Base-by-base conservation (phyloP, 2,797 vertebrate species). In the Amblyopsis hoosieri region DNA sequence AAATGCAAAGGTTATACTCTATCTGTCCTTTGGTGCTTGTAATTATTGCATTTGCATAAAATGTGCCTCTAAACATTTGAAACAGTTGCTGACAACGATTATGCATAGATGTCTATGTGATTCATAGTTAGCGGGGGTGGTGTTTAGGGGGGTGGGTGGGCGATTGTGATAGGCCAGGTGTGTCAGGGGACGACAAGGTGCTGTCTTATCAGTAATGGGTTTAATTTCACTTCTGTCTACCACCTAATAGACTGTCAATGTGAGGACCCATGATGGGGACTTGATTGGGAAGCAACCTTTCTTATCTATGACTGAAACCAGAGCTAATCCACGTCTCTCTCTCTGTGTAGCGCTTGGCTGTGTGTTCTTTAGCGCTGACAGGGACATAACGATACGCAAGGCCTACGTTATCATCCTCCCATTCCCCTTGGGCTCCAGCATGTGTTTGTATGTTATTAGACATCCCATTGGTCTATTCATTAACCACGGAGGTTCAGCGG, bases 41-140 rank as follows among this genome's bases (percentile, higher is more conserved):
- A 91, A 88, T 90, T 87, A 77, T 83, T 69, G 42, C 65, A 89
- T 92, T 91, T 90, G 83, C 84, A 86, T 86, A 72, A 49, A 47
- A 71, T 67, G 78, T 73, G 71, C 74, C 60, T 68, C 52, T 49
- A 62, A 78, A 75, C 65, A 62, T 73, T 79, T 76, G 72, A 69
- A 60, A 62, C 62, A 66, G 55, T 12, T 57, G 62, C 81, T 85
- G 72, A 77, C 66, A 29, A 62, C 31, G 61, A 74, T 71, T 75
- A 66, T 76, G 74, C 57, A 71, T 81, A 81, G 64, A 61, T 81
- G 82, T 78, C 78, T 80, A 69, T 76, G 63, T 62, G 56, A 13
- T 46, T 12, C 45, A 67, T 69, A 62, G 54, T 53, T 23, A 8
- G 54, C 9, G 23, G 12, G 23, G 12, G 29, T 33, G 29, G 12